These are phyloP conservation scores for Macrotrachela quadricornifera DNA, from an alignment of 1,140 invertebrate species.

Conservation along the genomic window DNA sequence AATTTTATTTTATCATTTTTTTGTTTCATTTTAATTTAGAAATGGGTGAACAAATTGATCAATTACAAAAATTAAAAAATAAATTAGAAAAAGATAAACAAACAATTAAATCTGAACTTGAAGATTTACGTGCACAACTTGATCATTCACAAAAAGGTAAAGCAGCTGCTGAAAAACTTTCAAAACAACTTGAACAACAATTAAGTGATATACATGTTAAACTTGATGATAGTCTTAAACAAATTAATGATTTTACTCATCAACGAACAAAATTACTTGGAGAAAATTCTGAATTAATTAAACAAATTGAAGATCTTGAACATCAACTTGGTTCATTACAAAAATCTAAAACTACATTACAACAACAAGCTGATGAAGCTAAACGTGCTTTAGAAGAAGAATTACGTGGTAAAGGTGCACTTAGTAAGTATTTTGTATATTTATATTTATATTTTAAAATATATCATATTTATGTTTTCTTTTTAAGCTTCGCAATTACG, in stretches of 20 bases:
- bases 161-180: slow-evolving; percentile 79
- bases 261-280: neutral
- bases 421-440: no score
- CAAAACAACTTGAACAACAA: slow-evolving; percentile 79
- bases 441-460: no score
- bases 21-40: no score
- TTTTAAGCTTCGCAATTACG: slow-evolving; percentile 23
- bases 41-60: slow-evolving; percentile 96
- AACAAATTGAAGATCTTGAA: slow-evolving; percentile 6
- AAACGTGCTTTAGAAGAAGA: slow-evolving; percentile 23
- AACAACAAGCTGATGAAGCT: slow-evolving; percentile 11
- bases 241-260: neutral
- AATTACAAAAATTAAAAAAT: slow-evolving; percentile 92
- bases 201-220: slow-evolving; percentile 79
- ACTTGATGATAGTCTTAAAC: slow-evolving; percentile 45
- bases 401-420: slow-evolving; percentile 10
- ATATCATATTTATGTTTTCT: no score
- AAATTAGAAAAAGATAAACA: slow-evolving; percentile 32
- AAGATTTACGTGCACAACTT: slow-evolving; percentile 61
- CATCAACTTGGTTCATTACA: slow-evolving; percentile 1
- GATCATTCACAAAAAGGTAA: slow-evolving; percentile 78
- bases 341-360: slow-evolving; percentile 2
- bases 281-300: slow-evolving; percentile 6
- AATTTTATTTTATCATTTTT: no score
- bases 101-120: slow-evolving; percentile 62